Evolutionary conservation across 2,113 vertebrate species (phyloP).

Genomic region (Heterotilapia buettikoferi): DNA sequence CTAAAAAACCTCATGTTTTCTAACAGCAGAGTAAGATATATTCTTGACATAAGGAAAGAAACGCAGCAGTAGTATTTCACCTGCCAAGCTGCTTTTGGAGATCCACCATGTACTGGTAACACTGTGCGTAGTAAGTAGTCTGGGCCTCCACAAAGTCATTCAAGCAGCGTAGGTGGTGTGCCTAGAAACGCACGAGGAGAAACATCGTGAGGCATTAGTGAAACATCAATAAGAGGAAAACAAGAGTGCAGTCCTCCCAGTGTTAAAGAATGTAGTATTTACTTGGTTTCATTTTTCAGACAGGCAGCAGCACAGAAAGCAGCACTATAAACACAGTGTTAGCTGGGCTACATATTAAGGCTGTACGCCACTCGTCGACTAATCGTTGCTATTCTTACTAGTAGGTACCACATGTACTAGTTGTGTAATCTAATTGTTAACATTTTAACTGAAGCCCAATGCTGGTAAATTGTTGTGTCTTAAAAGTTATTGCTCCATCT

Average conservation of each 20-base stretch:
- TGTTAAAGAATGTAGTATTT: background rate
- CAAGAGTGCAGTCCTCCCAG: background rate
- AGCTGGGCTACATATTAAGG: constrained; percentile 76
- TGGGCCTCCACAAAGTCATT: constrained; percentile 98
- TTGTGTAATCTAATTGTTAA: background rate
- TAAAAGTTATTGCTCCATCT: background rate
- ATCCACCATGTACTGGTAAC: constrained; percentile 98
- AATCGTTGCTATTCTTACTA: background rate
- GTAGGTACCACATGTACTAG: background rate
- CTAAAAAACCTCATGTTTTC: background rate
- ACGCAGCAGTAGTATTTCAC: constrained; percentile 50
- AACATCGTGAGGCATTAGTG: background rate
- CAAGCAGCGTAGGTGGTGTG: constrained; percentile 94
- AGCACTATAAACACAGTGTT: background rate
- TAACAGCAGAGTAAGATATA: background rate
- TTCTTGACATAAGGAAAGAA: background rate
- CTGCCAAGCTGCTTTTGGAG: constrained; percentile 98
- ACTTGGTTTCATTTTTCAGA: background rate
- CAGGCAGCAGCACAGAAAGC: background rate
- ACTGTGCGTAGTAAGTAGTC: constrained; percentile 94
- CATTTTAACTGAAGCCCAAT: background rate
- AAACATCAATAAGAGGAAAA: background rate
- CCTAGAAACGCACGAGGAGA: constrained; percentile 62
- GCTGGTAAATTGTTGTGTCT: background rate
- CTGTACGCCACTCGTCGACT: background rate